A percentile compares a stretch with the other conserved stretches of the same genome.
Evolutionary conservation across 2,888 invertebrate species (phyloP).

Genomic region (Apeira syringaria): DNA sequence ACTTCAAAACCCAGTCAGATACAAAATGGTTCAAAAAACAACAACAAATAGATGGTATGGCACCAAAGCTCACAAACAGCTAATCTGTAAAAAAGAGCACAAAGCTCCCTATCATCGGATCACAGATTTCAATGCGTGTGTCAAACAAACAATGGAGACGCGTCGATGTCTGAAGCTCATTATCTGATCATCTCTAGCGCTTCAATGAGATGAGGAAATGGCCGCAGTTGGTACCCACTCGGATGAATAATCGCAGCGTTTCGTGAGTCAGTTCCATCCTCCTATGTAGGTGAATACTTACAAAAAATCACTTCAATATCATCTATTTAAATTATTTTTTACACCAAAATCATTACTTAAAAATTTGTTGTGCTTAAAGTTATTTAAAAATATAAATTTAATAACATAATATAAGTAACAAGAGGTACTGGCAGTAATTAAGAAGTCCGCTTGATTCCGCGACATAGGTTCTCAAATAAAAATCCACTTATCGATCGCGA

Average conservation of each 20-base stretch:
- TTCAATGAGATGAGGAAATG: constrained; percentile 22
- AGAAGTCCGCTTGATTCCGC: too few species aligned
- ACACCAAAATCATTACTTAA: too few species aligned
- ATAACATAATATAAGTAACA: too few species aligned
- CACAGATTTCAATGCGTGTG: constrained; percentile 22
- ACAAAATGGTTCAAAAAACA: constrained; percentile 6
- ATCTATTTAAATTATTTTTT: too few species aligned
- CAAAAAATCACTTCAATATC: too few species aligned
- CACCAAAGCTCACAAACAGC: constrained; percentile 9
- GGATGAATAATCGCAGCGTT: constrained; percentile 19
- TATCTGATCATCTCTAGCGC: constrained; percentile 31
- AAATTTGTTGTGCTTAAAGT: too few species aligned
- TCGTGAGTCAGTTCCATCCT: background rate
- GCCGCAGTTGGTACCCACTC: constrained; percentile 29
- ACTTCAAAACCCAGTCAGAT: background rate
- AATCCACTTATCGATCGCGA: too few species aligned
- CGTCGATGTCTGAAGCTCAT: constrained; percentile 34
- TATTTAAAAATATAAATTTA: too few species aligned
- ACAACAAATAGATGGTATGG: constrained; percentile 15
- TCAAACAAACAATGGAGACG: constrained; percentile 27
- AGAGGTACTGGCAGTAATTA: too few species aligned
- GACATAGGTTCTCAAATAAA: too few species aligned
- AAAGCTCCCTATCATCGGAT: constrained; percentile 17
- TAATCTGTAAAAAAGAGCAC: constrained; percentile 15
- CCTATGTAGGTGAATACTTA: too few species aligned